Evolutionary conservation across 2,888 invertebrate genomes (phyloP), one percentile per base, ranked within the genome.

Genomic region (Halictus quadricinctus): DNA sequence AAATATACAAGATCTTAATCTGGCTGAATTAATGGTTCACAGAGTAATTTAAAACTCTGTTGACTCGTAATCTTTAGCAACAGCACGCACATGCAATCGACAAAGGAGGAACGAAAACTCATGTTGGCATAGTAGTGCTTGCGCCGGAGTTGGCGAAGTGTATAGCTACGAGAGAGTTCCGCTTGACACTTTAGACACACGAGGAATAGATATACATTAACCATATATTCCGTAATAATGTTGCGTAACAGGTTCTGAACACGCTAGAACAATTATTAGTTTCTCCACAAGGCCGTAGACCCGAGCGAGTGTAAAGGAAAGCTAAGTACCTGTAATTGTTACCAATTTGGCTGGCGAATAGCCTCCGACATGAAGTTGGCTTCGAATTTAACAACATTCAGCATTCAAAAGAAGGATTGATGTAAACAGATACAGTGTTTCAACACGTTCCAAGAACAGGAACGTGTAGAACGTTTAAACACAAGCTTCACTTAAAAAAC

Each of bases 151-250:
- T 29, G 64, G 8, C 21, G 48, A 25, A 72, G 15, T 25, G 72
- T 25, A 25, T 2, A 15, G 64, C 64, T 50, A 41, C 13, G 21
- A 21, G 43, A 66, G 50, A 66, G 79, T 50, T 75, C 36, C 58
- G 69, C 54, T 75, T 80, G 80, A 76, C 75, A 80, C 76, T 80
- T 69, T 69, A 69, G 76, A 80, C 80, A 80, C 69, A 66, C 29
- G 41, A 46, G 54, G 80, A 80, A 80, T 46, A 69, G 80, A 80
- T 69, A 60, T 15, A 74, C 73, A 79, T 54, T 66, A 69, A 54
- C 54, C 43, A 29, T 41, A 50, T 76, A 75, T 43, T 43, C 41
- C 69, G 50, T 66, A 25, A 36, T 21, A 66, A 79, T 73, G 73
- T 64, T 46, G 60, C 79, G n/a, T 58, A 79, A 73, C 73, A 64